phyloP scores from a whole-genome alignment of 1,140 invertebrate genomes.

The Scaptomyza graminum region DNA sequence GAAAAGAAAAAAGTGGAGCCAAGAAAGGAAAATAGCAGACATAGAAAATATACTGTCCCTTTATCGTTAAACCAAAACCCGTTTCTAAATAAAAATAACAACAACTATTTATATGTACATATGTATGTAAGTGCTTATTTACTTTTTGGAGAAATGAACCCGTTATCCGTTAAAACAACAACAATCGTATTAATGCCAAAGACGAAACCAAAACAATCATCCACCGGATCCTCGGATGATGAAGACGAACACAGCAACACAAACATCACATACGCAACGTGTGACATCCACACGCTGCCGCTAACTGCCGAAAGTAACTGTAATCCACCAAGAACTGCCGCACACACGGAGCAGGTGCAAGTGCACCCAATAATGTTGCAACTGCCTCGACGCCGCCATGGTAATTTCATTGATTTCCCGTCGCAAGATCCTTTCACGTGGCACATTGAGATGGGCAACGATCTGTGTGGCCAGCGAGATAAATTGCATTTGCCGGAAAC shows the following conservation, averaged over 20 bases:
- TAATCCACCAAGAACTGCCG: constrained; percentile 88
- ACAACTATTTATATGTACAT: not conserved
- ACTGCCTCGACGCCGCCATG: constrained; percentile 92
- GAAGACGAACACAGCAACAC: constrained; percentile 91
- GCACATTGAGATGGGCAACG: constrained; percentile 90
- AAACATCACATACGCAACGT: constrained; percentile 90
- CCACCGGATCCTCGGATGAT: constrained; percentile 91
- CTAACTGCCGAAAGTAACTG: constrained; percentile 87
- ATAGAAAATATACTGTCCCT: constrained; percentile 84
- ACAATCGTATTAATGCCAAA: constrained; percentile 95
- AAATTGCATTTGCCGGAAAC: constrained; percentile 90
- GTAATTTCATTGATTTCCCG: constrained; percentile 84
- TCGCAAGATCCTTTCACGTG: constrained; percentile 86
- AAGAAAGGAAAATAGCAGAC: constrained; percentile 77
- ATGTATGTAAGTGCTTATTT: too few species aligned
- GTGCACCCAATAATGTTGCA: constrained; percentile 89
- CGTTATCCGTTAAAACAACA: constrained; percentile 86
- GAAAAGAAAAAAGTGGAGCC: constrained; percentile 41
- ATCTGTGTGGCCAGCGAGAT: constrained; percentile 89
- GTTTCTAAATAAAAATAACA: constrained; percentile 31
- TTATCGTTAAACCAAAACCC: constrained; percentile 82
- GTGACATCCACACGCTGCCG: constrained; percentile 88
- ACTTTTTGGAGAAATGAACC: not conserved
- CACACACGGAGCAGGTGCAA: constrained; percentile 84
- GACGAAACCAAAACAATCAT: constrained; percentile 94